Base-by-base conservation (phyloP, 1,140 invertebrate species). In the Drosophila malerkotliana region DNA sequence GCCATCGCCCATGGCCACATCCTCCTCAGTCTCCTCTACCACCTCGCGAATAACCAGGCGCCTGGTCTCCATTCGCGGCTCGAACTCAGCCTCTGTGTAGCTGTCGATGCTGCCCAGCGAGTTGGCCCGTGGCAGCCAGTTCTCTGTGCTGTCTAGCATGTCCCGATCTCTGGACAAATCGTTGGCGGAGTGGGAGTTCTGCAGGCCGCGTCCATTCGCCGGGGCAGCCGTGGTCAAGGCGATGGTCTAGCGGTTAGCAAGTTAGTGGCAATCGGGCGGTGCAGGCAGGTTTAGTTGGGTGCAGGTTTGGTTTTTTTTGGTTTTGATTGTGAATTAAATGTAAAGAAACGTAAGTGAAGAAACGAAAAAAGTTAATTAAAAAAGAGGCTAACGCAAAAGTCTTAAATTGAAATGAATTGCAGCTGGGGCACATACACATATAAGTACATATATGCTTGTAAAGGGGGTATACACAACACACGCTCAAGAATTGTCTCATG, bases 341-440 rank as follows among this genome's bases (percentile, higher is more conserved):
- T 64, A 88, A 84, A 82, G 79, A 87, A 82, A 87, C 62, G 59
- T 64, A 85, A 78, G 78, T 88, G 71, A 57, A 54, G 55, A 80
- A 71, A 74, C 62, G 48, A 88, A 55, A 72, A 72, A 62, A 30
- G 64, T 78, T 82, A 82, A 88, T 87, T 55, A 75, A 79, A 84
- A 73, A 77, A 64, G 56, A 87, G 66, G 79, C 67, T 79, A 61
- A 85, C 58, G 37, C 55, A 88, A 80, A 45, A 54, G 45, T 52
- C 63, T 68, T 45, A 67, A 71, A 67, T 66, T 57, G 58, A 61
- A 80, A 67, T 67, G 72, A 74, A 67, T 67, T 62, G 62, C 54
- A 73, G 49, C 54, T 75, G 34, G 67, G 52, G 39, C 57, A 21
- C 21, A 21, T 21, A 21, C 3, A 21, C 58, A 32, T 18, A 59